phyloP scores from a whole-genome alignment of 2,797 vertebrate species.

The Anableps anableps region DNA sequence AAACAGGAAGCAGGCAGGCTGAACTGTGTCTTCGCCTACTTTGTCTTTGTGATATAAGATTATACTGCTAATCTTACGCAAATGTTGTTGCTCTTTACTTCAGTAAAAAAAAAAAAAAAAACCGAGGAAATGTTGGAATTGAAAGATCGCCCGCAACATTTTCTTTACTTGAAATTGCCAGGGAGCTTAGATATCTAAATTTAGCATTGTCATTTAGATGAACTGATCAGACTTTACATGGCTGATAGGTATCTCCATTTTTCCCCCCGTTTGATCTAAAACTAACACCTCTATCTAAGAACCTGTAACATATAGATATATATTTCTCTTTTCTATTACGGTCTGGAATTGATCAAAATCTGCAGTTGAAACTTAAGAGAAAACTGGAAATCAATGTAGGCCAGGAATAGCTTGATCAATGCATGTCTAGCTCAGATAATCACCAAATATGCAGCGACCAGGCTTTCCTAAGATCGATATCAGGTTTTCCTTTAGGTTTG shows the following conservation, averaged over 20 bases:
- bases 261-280: not conserved
- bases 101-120: not conserved
- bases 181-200: not conserved
- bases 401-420: not conserved
- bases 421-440: not conserved
- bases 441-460: not conserved
- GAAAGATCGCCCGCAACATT: not conserved
- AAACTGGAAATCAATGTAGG: not conserved
- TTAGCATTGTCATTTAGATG: not conserved
- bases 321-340: not conserved
- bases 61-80: not conserved
- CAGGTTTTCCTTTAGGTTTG: not conserved
- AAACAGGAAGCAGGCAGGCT: conserved; percentile 42
- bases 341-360: not conserved
- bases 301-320: not conserved
- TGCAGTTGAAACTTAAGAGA: not conserved
- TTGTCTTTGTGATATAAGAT: not conserved
- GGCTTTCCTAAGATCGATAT: not conserved
- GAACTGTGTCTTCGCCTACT: conserved; percentile 9
- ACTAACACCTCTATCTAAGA: not conserved
- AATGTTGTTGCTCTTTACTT: not conserved
- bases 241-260: not conserved
- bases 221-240: not conserved
- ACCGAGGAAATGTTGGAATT: not conserved
- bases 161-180: not conserved